phyloP scores from a whole-genome alignment of 2,888 invertebrate genomes.

The Danaus chrysippus region DNA sequence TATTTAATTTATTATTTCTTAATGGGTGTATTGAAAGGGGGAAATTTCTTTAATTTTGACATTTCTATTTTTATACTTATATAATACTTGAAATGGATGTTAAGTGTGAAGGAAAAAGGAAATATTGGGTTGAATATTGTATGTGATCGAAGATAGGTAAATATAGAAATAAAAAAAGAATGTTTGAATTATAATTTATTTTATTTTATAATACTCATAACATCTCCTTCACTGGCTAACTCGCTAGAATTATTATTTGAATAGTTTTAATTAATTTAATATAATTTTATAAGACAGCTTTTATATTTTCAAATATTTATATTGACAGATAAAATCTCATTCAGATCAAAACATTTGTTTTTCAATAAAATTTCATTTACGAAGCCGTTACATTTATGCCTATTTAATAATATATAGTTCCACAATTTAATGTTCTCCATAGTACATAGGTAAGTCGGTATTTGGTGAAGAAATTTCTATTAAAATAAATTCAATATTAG shows the following conservation, averaged over 20 bases:
- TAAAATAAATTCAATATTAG: no score
- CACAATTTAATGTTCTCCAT: conserved; percentile 36
- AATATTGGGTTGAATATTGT: not conserved
- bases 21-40: no score
- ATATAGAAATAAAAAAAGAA: conserved; percentile 22
- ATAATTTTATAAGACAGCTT: conserved; percentile 70
- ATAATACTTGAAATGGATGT: no score
- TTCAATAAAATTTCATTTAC: conserved; percentile 38
- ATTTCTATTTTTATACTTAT: no score
- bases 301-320: conserved; percentile 65
- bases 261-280: conserved; percentile 65
- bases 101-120: no score
- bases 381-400: conserved; percentile 28
- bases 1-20: no score
- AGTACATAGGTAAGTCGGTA: conserved; percentile 32
- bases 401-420: conserved; percentile 31
- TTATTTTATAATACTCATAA: conserved; percentile 77
- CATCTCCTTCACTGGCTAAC: conserved; percentile 74
- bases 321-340: conserved; percentile 34
- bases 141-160: not conserved
- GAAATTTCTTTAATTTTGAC: no score
- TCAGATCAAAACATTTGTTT: conserved; percentile 57
- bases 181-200: conserved; percentile 42
- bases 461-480: no score
- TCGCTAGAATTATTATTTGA: conserved; percentile 75